phyloP scores from a whole-genome alignment of 2,113 vertebrate genomes.

The Eonycteris spelaea region DNA sequence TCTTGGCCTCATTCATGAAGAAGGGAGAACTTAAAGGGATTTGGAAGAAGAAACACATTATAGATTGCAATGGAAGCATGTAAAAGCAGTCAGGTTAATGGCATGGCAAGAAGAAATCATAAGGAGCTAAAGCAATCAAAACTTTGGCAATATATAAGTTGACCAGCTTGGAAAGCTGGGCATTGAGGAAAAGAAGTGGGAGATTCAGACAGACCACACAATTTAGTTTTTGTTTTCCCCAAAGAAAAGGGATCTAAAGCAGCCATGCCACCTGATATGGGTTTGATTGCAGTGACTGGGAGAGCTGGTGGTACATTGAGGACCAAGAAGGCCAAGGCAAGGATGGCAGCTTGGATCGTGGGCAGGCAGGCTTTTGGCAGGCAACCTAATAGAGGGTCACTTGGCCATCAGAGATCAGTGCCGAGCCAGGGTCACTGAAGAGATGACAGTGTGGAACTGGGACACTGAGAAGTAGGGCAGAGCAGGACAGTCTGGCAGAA shows the following conservation, averaged over 20 bases:
- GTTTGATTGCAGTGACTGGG: background rate
- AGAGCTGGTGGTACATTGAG: background rate
- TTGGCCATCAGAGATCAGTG: background rate
- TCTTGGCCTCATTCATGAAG: constrained; percentile 40
- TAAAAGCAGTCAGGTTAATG: background rate
- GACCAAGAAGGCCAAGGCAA: background rate
- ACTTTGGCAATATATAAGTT: background rate
- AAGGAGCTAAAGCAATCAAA: background rate
- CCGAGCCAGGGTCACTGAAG: background rate
- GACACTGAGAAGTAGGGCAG: background rate
- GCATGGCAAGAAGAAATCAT: background rate
- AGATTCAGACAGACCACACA: background rate
- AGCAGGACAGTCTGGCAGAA: background rate
- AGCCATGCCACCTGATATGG: background rate
- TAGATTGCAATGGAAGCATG: background rate
- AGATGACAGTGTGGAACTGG: background rate
- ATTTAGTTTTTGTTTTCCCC: background rate
- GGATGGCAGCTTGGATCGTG: background rate
- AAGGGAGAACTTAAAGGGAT: background rate
- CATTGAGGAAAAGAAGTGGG: background rate
- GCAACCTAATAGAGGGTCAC: background rate
- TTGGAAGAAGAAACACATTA: background rate
- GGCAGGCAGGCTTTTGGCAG: background rate
- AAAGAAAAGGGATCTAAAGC: background rate
- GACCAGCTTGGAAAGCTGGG: background rate